Evolutionary conservation across 2,113 vertebrate genomes (phyloP).

Genomic region (Thunnus thynnus): DNA sequence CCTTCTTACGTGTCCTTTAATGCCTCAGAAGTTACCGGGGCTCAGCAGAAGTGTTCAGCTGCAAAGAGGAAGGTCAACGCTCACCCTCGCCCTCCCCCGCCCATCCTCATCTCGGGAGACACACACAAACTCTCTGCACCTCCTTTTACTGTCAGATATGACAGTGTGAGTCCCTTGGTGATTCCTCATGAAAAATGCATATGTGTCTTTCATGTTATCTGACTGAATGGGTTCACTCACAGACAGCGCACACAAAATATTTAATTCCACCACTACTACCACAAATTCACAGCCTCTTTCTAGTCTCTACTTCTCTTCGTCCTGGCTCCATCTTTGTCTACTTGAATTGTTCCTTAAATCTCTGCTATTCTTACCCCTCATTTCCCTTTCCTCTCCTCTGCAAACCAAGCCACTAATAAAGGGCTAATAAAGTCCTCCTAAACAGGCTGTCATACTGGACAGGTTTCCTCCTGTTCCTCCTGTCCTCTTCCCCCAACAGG

Average conservation of each 20-base stretch:
- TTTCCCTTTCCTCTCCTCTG: neutral
- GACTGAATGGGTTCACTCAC: conserved; percentile 47
- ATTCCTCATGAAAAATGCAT: conserved; percentile 63
- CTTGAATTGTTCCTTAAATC: conserved; percentile 9
- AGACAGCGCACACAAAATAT: neutral
- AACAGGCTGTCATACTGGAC: conserved; percentile 38
- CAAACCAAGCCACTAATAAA: neutral
- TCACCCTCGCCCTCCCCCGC: neutral
- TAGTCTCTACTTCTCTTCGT: neutral
- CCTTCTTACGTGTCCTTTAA: conserved; percentile 12
- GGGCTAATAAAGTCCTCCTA: conserved; percentile 42
- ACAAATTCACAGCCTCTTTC: neutral
- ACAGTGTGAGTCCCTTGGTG: conserved; percentile 36
- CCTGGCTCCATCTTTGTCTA: neutral
- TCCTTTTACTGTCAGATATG: conserved; percentile 53
- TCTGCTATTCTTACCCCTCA: neutral
- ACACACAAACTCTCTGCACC: neutral
- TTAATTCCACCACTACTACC: neutral
- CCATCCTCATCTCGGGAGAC: conserved; percentile 3
- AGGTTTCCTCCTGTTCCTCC: conserved; percentile 42
- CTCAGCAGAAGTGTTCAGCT: conserved; percentile 34
- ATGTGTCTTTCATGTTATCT: conserved; percentile 43
- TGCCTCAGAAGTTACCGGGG: conserved; percentile 15
- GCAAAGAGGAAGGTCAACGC: conserved; percentile 43
- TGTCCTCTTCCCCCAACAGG: conserved; percentile 29